Evolutionary conservation across 1,140 invertebrate genomes (phyloP).

Genomic region (Drosophila arizonae): DNA sequence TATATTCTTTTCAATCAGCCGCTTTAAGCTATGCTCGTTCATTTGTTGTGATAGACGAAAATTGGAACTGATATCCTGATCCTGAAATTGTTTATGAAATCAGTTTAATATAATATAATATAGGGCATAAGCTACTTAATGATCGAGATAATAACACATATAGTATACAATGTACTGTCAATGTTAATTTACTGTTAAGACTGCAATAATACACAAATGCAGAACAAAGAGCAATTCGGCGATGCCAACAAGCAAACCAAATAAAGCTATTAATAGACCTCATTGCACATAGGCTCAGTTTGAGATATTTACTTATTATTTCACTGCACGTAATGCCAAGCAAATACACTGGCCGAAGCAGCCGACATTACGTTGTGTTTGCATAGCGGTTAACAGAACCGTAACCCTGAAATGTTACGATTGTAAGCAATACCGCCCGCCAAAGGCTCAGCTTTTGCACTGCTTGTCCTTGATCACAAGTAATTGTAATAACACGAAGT

Average conservation of each 20-base stretch:
- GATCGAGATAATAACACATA: not conserved
- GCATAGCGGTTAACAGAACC: too few species aligned
- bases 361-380: too few species aligned
- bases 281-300: not conserved
- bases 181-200: slow-evolving; percentile 5
- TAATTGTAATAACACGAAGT: too few species aligned
- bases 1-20: not conserved
- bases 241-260: slow-evolving; percentile 5
- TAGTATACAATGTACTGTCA: not conserved
- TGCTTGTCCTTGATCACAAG: too few species aligned
- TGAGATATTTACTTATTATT: not conserved
- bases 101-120: not conserved
- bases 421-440: too few species aligned
- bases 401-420: too few species aligned
- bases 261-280: slow-evolving; percentile 13
- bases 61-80: not conserved
- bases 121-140: not conserved
- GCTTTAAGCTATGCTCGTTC: not conserved
- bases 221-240: slow-evolving; percentile 1
- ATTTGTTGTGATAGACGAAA: not conserved
- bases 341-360: slow-evolving; percentile 1
- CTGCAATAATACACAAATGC: not conserved
- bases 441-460: too few species aligned
- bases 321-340: not conserved
- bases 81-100: not conserved